phyloP scores from a whole-genome alignment of 2,113 vertebrate genomes.

The Xenopus laevis region DNA sequence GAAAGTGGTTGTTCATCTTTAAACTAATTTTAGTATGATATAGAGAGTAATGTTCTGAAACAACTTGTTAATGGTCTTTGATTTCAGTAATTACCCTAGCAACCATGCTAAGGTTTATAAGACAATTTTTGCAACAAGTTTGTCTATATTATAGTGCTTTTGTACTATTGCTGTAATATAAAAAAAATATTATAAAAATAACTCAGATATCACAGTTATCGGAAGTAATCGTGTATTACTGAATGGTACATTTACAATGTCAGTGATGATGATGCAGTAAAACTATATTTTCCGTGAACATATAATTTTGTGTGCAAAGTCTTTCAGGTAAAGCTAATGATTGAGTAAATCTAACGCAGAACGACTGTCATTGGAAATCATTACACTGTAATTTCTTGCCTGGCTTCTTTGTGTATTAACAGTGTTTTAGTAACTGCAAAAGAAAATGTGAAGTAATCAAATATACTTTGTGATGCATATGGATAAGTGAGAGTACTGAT shows the following conservation, averaged over 20 bases:
- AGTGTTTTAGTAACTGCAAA: neutral
- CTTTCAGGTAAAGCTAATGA: slow-evolving; percentile 33
- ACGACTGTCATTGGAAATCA: slow-evolving; percentile 34
- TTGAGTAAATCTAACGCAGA: slow-evolving; percentile 21
- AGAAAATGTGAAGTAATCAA: slow-evolving; percentile 15
- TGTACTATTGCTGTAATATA: no score
- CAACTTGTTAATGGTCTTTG: no score
- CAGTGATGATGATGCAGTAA: slow-evolving; percentile 30
- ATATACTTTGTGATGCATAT: slow-evolving; percentile 1
- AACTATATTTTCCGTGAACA: slow-evolving; percentile 33
- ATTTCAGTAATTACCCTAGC: no score
- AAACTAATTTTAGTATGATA: no score
- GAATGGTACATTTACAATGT: slow-evolving; percentile 27
- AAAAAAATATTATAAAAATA: slow-evolving; percentile 12
- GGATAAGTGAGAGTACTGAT: neutral
- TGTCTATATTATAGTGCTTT: no score
- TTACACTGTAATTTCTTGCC: slow-evolving; percentile 21
- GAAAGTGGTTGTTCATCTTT: no score
- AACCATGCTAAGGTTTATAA: no score
- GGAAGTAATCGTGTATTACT: slow-evolving; percentile 18
- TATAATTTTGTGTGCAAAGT: slow-evolving; percentile 30
- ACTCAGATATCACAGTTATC: slow-evolving; percentile 10
- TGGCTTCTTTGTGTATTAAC: slow-evolving; percentile 10
- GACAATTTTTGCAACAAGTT: no score
- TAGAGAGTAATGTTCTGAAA: no score